Percentiles rank a stretch among this genome's conserved stretches.
These are phyloP conservation scores for Sylvia atricapilla DNA, from an alignment of 2,113 vertebrate genomes.

Conservation along the genomic window DNA sequence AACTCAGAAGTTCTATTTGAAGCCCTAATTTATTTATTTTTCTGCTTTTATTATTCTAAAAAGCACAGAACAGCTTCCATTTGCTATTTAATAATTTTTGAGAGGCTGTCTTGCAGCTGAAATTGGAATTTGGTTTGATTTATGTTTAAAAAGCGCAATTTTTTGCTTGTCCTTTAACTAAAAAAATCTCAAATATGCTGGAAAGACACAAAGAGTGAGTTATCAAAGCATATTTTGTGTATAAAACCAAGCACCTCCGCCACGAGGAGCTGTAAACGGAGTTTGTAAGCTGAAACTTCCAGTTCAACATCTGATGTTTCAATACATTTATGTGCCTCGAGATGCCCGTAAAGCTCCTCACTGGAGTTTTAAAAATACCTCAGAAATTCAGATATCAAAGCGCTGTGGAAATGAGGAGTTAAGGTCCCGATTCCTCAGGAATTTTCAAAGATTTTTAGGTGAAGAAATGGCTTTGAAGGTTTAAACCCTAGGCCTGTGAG, in stretches of 20 bases:
- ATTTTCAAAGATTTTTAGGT: background rate
- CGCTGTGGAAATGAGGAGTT: background rate
- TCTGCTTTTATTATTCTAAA: background rate
- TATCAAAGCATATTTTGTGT: background rate
- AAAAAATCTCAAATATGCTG: background rate
- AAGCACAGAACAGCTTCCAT: background rate
- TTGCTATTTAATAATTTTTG: background rate
- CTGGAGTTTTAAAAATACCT: background rate
- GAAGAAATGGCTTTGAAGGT: background rate
- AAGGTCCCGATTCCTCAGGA: background rate
- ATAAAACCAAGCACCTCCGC: background rate
- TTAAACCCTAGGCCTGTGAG: background rate
- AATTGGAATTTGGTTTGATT: background rate
- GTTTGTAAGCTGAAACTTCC: background rate
- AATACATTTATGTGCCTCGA: background rate
- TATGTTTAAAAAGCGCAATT: fast-evolving
- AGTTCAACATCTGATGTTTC: background rate
- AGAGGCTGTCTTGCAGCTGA: background rate
- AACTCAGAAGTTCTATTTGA: background rate
- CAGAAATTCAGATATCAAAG: background rate
- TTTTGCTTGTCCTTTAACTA: background rate
- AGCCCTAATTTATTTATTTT: background rate
- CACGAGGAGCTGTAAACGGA: background rate
- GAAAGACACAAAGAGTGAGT: background rate
- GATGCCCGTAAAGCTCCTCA: background rate